Evolutionary conservation across 2,797 vertebrate species (phyloP).

Genomic region (Acipenser ruthenus): DNA sequence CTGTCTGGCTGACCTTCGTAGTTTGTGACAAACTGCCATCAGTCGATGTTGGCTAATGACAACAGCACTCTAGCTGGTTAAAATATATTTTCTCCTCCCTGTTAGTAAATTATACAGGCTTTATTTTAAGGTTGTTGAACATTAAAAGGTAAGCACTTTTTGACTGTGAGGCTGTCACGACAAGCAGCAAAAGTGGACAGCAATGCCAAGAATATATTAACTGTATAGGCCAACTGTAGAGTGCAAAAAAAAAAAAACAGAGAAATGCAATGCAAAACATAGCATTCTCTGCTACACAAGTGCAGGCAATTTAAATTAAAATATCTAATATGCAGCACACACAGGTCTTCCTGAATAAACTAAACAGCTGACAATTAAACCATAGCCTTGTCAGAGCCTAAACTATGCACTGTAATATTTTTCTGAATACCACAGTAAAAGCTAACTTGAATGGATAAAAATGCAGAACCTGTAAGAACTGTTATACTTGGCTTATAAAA

Average conservation of each 20-base stretch:
- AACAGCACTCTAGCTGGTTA: slow-evolving; percentile 70
- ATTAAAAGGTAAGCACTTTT: not conserved
- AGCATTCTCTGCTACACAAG: no score
- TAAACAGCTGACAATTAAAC: no score
- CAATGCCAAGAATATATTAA: no score
- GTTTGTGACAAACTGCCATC: slow-evolving; percentile 77
- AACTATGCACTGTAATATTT: no score
- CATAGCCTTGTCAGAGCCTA: no score
- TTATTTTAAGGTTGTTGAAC: slow-evolving; percentile 61
- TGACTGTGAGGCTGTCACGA: not conserved
- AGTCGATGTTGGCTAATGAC: slow-evolving; percentile 77
- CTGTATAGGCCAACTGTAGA: no score
- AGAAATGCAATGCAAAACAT: no score
- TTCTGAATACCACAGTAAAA: no score
- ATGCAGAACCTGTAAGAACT: slow-evolving; percentile 48
- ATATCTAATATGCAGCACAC: no score
- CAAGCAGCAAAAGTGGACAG: not conserved
- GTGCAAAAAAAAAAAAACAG: no score
- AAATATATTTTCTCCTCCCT: slow-evolving; percentile 79
- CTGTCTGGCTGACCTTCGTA: slow-evolving; percentile 79
- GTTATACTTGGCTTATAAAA: slow-evolving; percentile 53
- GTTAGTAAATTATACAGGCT: slow-evolving; percentile 73
- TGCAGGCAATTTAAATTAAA: no score
- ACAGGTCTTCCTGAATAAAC: no score
- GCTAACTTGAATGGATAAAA: slow-evolving; percentile 46